Conservation (phyloP, 2,797 vertebrate genomes). For the Siniperca obscura region DNA sequence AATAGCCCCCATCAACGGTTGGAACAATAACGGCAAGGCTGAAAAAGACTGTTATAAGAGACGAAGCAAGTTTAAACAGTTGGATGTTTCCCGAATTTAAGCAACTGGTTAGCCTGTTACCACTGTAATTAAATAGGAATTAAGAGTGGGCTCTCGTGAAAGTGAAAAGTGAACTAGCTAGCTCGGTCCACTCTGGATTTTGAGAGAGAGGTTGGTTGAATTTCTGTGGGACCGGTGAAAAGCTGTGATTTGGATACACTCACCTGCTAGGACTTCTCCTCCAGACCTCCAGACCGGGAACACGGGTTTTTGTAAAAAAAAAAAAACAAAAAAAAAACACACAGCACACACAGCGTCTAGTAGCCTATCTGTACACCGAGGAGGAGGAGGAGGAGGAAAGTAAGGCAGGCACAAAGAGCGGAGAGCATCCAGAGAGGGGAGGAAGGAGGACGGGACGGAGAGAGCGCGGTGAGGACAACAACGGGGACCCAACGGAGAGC, state of each 20-base stretch:
- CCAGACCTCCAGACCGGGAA: constrained; percentile 45
- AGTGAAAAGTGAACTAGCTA: constrained; percentile 40
- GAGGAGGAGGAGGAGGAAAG: constrained; percentile 42
- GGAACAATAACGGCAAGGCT: constrained; percentile 2
- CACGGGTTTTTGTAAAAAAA: constrained; percentile 28
- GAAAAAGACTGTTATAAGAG: not conserved
- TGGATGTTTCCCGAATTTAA: constrained; percentile 13
- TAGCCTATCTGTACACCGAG: constrained; percentile 32
- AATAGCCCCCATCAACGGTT: not conserved
- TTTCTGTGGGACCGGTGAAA: constrained; percentile 43
- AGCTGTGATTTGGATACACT: constrained; percentile 35
- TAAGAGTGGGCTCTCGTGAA: constrained; percentile 25
- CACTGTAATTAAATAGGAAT: constrained; percentile 38
- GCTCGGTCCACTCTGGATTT: constrained; percentile 9
- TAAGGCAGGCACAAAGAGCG: constrained; percentile 76
- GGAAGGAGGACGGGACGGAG: constrained; percentile 72
- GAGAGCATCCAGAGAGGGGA: constrained; percentile 73
- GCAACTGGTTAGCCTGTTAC: constrained; percentile 6
- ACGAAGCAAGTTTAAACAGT: constrained; percentile 33
- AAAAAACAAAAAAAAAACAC: no score
- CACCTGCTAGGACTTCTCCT: constrained; percentile 52
- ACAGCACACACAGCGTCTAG: constrained; percentile 26
- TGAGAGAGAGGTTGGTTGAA: constrained; percentile 15
- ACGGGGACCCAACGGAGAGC: constrained; percentile 60
- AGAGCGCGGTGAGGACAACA: constrained; percentile 67